Conservation (phyloP, 2,797 vertebrate species). For the Emys orbicularis region DNA sequence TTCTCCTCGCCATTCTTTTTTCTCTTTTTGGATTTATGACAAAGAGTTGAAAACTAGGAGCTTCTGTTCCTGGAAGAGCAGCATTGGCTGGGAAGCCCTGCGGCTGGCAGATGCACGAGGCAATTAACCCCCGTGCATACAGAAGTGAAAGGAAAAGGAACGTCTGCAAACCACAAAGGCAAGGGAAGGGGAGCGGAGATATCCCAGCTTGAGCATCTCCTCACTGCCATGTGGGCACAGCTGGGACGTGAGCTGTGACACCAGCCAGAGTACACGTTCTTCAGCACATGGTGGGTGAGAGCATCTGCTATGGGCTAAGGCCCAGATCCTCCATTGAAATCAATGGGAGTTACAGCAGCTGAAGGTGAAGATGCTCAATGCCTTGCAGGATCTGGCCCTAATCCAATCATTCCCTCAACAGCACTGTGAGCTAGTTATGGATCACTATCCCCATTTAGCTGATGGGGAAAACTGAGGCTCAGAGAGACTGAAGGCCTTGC, state of each 20-base stretch:
- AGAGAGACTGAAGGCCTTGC: conserved; percentile 73
- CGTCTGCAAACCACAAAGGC: neutral
- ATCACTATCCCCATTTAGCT: conserved; percentile 75
- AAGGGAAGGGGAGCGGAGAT: neutral
- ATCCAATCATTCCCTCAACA: conserved; percentile 69
- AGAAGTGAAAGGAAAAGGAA: neutral
- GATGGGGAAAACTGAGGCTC: conserved; percentile 74
- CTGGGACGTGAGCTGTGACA: neutral
- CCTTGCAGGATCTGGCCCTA: conserved; percentile 62
- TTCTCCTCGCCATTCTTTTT: neutral
- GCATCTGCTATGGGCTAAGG: neutral
- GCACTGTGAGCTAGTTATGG: conserved; percentile 72
- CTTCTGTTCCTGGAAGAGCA: conserved; percentile 64
- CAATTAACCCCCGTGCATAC: conserved; percentile 31
- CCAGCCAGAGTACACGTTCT: neutral
- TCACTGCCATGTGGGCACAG: fast-evolving
- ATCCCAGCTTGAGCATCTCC: too few relatives aligned
- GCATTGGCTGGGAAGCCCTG: conserved; percentile 53
- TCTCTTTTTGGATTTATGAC: conserved; percentile 67
- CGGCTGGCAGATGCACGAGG: conserved; percentile 27
- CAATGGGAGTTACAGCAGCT: neutral
- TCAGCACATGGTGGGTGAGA: neutral
- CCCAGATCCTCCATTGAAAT: neutral
- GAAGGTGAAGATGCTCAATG: conserved; percentile 49
- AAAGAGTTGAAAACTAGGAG: conserved; percentile 43